Evolutionary conservation across 2,888 invertebrate genomes (phyloP).

Genomic region (Cheilosia variabilis): DNA sequence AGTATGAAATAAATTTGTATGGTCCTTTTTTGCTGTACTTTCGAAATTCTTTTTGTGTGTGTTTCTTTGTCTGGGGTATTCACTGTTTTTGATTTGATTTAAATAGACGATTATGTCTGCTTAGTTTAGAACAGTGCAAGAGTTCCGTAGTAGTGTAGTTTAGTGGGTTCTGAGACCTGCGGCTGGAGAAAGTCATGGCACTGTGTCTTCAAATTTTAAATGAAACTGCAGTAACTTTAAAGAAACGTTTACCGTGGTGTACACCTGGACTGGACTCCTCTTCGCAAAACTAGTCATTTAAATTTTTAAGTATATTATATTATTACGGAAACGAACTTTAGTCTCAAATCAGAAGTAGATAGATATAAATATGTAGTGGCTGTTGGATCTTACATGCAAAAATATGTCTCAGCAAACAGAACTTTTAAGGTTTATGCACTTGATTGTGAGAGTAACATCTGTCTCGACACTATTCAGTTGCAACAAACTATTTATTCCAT

Average conservation of each 20-base stretch:
- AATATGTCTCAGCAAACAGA: constrained; percentile 2
- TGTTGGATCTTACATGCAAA: background rate
- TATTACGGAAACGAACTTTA: background rate
- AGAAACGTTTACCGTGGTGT: background rate
- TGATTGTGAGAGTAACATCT: constrained; percentile 18
- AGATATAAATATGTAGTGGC: too few species aligned
- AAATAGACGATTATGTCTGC: constrained; percentile 63
- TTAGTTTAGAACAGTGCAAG: constrained; percentile 17
- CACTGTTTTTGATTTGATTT: constrained; percentile 75
- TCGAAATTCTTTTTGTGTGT: constrained; percentile 48
- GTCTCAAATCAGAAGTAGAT: constrained; percentile 6
- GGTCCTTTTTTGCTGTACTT: constrained; percentile 38
- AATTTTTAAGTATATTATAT: too few species aligned
- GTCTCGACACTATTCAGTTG: constrained; percentile 20
- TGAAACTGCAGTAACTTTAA: background rate
- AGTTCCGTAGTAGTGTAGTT: background rate
- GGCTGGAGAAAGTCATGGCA: background rate
- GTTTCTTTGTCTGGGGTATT: constrained; percentile 48
- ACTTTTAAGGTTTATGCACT: background rate
- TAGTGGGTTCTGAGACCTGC: background rate
- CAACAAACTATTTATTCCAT: background rate
- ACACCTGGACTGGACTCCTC: background rate
- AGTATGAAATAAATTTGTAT: constrained; percentile 71
- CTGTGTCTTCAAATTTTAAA: background rate
- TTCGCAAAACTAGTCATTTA: background rate